phyloP scores from a whole-genome alignment of 2,888 invertebrate species.

The Bombylius major region DNA sequence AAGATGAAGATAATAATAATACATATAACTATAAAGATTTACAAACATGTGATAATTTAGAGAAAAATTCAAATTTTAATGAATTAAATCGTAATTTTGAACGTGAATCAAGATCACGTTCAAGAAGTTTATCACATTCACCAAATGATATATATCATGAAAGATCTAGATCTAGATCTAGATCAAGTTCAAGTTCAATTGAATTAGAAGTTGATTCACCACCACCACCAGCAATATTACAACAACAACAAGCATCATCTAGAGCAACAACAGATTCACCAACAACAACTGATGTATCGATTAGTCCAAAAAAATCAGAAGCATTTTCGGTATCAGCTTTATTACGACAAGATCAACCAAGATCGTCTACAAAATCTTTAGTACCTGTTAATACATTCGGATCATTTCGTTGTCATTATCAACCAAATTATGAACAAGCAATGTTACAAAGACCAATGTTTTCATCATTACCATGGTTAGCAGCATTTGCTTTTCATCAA shows the following conservation, averaged over 20 bases:
- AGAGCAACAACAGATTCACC: constrained; percentile 21
- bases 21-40: constrained; percentile 34
- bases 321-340: constrained; percentile 74
- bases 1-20: constrained; percentile 45
- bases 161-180: constrained; percentile 42
- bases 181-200: constrained; percentile 49
- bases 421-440: constrained; percentile 30
- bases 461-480: constrained; percentile 34
- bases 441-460: constrained; percentile 35
- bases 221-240: constrained; percentile 38
- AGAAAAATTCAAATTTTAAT: constrained; percentile 25
- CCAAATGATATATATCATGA: constrained; percentile 17
- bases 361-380: constrained; percentile 39
- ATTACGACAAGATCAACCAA: constrained; percentile 63
- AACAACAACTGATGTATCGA: constrained; percentile 28
- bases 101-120: constrained; percentile 29
- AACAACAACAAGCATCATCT: neutral
- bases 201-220: constrained; percentile 68
- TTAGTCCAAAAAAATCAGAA: constrained; percentile 55
- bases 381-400: constrained; percentile 35
- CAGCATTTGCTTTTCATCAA: constrained; percentile 36
- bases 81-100: constrained; percentile 13
- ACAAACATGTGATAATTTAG: constrained; percentile 15
- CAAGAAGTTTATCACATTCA: constrained; percentile 28
- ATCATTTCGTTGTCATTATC: constrained; percentile 41